phyloP scores from a whole-genome alignment of 2,113 vertebrate genomes.

The Ascaphus truei region DNA sequence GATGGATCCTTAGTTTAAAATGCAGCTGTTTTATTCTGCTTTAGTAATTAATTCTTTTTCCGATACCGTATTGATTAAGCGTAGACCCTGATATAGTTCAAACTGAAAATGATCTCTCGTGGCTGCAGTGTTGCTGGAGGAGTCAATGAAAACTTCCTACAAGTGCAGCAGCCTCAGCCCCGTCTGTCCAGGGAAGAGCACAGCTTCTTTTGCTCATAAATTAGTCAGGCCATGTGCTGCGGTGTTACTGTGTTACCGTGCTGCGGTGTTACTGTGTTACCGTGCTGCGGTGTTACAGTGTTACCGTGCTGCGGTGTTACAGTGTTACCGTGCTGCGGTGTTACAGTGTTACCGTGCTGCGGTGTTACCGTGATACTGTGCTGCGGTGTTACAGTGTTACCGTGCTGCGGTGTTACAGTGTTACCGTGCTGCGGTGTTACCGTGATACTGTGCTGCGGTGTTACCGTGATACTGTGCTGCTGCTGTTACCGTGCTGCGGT shows the following conservation, averaged over 20 bases:
- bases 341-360: conserved; percentile 80
- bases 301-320: conserved; percentile 80
- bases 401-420: conserved; percentile 78
- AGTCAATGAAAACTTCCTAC: conserved; percentile 97
- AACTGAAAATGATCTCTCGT: conserved; percentile 92
- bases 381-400: conserved; percentile 79
- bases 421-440: conserved; percentile 80
- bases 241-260: no score
- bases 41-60: conserved; percentile 99
- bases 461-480: conserved; percentile 80
- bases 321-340: conserved; percentile 79
- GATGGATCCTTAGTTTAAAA: conserved; percentile 99
- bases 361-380: conserved; percentile 79
- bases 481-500: conserved; percentile 77
- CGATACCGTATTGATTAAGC: conserved; percentile 99
- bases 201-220: conserved; percentile 91
- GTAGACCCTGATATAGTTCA: conserved; percentile 99
- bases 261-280: conserved; percentile 79
- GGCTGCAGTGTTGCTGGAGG: conserved; percentile 79
- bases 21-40: conserved; percentile 99
- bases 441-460: conserved; percentile 79
- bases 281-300: conserved; percentile 78
- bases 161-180: conserved; percentile 81
- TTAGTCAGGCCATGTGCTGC: conserved; percentile 90
- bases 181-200: conserved; percentile 78